Evolutionary conservation across 2,888 invertebrate genomes (phyloP).

Genomic region (Coelopa pilipes): DNA sequence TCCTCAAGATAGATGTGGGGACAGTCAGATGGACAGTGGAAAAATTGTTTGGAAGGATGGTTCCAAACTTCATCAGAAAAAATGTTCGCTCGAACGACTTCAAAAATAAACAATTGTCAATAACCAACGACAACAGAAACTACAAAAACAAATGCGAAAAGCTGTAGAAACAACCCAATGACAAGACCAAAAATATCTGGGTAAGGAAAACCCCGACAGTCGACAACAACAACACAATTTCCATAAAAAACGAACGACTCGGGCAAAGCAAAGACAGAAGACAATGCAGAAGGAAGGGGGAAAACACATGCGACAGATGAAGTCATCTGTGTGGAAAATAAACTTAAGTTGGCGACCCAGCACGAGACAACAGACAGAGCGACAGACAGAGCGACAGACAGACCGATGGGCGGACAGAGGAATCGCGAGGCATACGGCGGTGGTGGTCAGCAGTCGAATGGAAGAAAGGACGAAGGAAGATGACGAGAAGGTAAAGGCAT

Average conservation of each 20-base stretch:
- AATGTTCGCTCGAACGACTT: background rate
- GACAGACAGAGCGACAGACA: background rate
- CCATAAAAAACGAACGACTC: too few species aligned
- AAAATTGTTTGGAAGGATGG: too few species aligned
- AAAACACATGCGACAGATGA: conserved; percentile 20
- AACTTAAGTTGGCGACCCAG: conserved; percentile 21
- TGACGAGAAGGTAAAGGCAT: too few species aligned
- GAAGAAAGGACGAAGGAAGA: too few species aligned
- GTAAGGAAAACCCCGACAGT: background rate
- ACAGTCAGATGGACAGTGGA: too few species aligned
- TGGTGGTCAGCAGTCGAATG: too few species aligned
- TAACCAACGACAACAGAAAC: background rate
- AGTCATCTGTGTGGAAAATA: conserved; percentile 20
- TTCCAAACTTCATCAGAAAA: too few species aligned
- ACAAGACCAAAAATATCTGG: background rate
- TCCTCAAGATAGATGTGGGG: too few species aligned
- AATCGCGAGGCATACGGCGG: too few species aligned
- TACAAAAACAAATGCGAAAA: background rate
- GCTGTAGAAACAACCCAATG: background rate
- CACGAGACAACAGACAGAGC: background rate
- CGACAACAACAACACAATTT: too few species aligned
- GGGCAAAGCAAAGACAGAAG: background rate
- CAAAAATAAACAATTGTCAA: background rate
- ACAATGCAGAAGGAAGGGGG: background rate
- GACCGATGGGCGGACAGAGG: background rate